A percentile compares a stretch with the other conserved stretches of the same genome.
Evolutionary conservation across 2,113 vertebrate species (phyloP).

Genomic region (Gymnocephalus cernua): DNA sequence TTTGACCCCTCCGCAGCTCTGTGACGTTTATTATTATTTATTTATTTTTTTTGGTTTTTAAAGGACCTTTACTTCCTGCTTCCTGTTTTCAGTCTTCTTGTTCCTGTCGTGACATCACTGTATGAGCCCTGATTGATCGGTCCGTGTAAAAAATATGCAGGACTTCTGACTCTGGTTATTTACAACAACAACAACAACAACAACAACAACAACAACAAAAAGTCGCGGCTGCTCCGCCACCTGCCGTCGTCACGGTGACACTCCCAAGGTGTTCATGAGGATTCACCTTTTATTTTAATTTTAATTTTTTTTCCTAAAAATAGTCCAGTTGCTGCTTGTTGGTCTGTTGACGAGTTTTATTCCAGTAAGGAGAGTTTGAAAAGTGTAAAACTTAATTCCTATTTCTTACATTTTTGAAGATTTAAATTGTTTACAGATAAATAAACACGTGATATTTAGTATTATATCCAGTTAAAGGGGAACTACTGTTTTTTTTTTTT

Average conservation of each 20-base stretch:
- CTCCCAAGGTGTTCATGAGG: neutral
- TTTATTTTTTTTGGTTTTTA: too few species aligned
- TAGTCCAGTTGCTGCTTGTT: neutral
- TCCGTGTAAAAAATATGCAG: slow-evolving; percentile 68
- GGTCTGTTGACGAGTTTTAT: slow-evolving; percentile 28
- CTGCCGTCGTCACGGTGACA: neutral
- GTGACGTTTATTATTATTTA: too few species aligned
- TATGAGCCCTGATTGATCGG: slow-evolving; percentile 62
- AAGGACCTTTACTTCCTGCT: slow-evolving; percentile 26
- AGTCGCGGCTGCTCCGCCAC: slow-evolving; percentile 51
- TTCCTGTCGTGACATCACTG: slow-evolving; percentile 61
- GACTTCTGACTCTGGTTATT: slow-evolving; percentile 60
- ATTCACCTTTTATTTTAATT: neutral
- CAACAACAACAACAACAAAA: slow-evolving; percentile 32
- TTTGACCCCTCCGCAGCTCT: slow-evolving; percentile 26
- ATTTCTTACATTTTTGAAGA: neutral
- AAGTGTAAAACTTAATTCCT: neutral
- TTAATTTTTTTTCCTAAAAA: neutral
- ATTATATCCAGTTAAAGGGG: too few species aligned
- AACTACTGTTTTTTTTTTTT: too few species aligned
- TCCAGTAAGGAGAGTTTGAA: neutral
- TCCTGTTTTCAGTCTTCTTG: slow-evolving; percentile 18
- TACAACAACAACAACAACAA: slow-evolving; percentile 40
- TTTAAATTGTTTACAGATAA: neutral
- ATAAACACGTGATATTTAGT: neutral